These are phyloP conservation scores for Callithrix jacchus DNA, from an alignment of 2,113 vertebrate genomes.

Conservation along the genomic window DNA sequence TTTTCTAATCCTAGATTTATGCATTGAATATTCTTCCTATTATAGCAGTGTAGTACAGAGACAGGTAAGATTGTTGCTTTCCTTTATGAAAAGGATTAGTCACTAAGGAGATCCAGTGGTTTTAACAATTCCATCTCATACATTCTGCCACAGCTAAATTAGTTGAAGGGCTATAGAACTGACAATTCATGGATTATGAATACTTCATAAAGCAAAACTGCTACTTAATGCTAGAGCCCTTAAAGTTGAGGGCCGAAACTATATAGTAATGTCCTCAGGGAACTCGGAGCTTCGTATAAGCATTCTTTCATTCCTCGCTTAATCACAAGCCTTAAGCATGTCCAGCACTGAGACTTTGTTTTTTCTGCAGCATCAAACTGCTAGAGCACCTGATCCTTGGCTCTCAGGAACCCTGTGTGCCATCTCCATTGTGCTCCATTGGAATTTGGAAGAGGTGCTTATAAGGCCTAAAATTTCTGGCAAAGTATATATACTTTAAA, in stretches of 20 bases:
- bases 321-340: background rate
- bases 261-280: background rate
- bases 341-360: background rate
- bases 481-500: background rate
- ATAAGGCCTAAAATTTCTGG: background rate
- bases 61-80: constrained; percentile 6
- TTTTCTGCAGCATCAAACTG: background rate
- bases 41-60: background rate
- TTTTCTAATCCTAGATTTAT: constrained; percentile 43
- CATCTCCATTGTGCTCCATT: background rate
- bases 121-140: background rate
- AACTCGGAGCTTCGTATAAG: background rate
- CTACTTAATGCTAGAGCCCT: background rate
- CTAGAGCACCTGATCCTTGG: background rate
- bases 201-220: background rate
- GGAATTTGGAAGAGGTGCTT: background rate
- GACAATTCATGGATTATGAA: constrained; percentile 20
- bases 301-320: background rate
- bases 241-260: background rate
- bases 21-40: background rate
- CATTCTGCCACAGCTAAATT: constrained; percentile 38
- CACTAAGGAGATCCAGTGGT: background rate
- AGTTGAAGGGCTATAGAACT: constrained; percentile 4
- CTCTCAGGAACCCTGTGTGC: background rate
- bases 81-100: background rate